phyloP scores from a whole-genome alignment of 2,888 invertebrate genomes.

The Lutraria lutraria region DNA sequence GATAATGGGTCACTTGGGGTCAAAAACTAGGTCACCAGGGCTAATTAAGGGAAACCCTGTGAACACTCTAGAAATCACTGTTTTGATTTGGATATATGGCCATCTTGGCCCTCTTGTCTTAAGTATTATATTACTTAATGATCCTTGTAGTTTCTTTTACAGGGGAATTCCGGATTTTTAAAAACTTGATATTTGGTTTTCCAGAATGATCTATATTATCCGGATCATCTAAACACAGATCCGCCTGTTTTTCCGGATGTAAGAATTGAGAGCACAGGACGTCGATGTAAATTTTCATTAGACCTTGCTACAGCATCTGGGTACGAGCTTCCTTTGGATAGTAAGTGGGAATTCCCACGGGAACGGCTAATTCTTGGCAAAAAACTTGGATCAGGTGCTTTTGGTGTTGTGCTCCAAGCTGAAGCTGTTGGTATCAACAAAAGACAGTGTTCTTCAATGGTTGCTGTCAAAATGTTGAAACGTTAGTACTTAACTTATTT shows the following conservation, averaged over 20 bases:
- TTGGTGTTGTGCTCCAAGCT: conserved; percentile 97
- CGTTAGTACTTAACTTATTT: conserved; percentile 88
- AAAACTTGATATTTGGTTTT: conserved; percentile 12
- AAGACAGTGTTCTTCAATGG: conserved; percentile 89
- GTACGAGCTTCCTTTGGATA: conserved; percentile 97
- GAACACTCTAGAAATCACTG: no score
- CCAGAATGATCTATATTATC: conserved; percentile 84
- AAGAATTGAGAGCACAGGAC: conserved; percentile 88
- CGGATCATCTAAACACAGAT: conserved; percentile 72
- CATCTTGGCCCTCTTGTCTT: no score
- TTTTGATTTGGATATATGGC: no score
- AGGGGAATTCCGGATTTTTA: no score
- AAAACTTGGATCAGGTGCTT: conserved; percentile 98
- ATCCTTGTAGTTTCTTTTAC: no score
- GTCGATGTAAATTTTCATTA: conserved; percentile 84
- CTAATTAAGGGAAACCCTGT: no score
- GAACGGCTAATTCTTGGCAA: conserved; percentile 93
- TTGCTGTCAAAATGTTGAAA: conserved; percentile 99
- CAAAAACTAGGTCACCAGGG: no score
- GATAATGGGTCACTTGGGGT: no score
- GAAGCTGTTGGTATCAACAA: conserved; percentile 90
- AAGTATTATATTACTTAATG: no score
- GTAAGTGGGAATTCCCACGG: conserved; percentile 96
- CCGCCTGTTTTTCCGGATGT: conserved; percentile 93
- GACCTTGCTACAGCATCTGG: conserved; percentile 90